A percentile compares a stretch with the other conserved stretches of the same genome.
These are phyloP conservation scores for Lophotriccus pileatus DNA, from an alignment of 2,797 vertebrate species.

Conservation along the genomic window DNA sequence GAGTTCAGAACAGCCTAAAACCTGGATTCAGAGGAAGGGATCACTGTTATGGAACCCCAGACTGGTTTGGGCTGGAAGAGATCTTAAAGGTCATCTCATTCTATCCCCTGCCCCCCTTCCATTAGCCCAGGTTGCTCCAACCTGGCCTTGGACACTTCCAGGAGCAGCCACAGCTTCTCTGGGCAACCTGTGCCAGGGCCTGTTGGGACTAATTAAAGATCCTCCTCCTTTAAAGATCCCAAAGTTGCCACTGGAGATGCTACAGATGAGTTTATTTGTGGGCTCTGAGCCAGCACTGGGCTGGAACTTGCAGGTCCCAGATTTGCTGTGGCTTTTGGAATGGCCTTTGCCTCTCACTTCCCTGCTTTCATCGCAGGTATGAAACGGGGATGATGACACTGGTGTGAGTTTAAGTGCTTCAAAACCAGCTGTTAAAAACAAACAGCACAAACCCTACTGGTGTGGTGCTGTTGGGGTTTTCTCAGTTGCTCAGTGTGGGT, in stretches of 20 bases:
- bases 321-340: neutral
- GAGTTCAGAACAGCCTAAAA: neutral
- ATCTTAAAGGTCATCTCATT: neutral
- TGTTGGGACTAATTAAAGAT: neutral
- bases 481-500: accelerated
- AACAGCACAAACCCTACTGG: neutral
- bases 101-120: neutral
- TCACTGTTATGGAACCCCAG: neutral
- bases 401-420: neutral
- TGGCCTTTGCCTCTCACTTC: neutral
- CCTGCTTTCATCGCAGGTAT: neutral
- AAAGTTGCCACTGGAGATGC: neutral
- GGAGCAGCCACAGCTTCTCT: neutral
- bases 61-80: neutral
- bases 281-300: neutral
- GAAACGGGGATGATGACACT: neutral
- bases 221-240: neutral
- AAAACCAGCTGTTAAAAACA: neutral
- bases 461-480: neutral
- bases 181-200: neutral
- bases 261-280: neutral
- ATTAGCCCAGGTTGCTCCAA: accelerated
- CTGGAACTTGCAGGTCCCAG: neutral
- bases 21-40: neutral
- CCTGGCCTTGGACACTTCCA: neutral